Base-by-base conservation (phyloP, 2,888 invertebrate genomes). In the Apoderus coryli region DNA sequence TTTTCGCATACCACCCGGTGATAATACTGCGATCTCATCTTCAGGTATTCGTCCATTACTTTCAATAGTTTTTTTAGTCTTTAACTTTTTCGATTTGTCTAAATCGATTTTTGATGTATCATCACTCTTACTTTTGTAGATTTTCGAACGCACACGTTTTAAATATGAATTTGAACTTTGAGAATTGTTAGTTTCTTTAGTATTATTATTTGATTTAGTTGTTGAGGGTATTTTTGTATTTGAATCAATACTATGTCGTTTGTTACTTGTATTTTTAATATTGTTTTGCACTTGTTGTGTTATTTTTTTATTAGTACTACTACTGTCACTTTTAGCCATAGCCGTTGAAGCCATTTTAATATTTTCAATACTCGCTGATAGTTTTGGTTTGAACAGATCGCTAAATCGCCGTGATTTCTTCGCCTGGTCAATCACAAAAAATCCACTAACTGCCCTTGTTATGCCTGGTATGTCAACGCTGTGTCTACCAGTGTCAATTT, bases 61-160 rank as follows among this genome's bases (percentile, higher is more conserved):
- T 30, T 36, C 39, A 24, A 22, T 31, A 30, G 32, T 33, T 25
- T 34, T 42, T 31, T 40, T 47, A 37, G 41, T 33, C 41, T 47
- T 36, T 29, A 39, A 13, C 38, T 52, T 53, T 30, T 46, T 49
- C 10, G 45, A n/a, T 46, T 31, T 50, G 30, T 47, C 48, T 16
- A 52, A 45, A 29, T 53, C 49, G 10, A 52, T 50, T 47, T 49
- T 54, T 14, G 45, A 38, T 3, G 44, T 14, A 26, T 38, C 42
- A 38, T 53, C 53, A 29, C 41, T 47, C 40, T 55, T 46, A 15
- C 44, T 40, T 37, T 56, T 57, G 42, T 57, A 59, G 31, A 59
- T 59, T 36, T 52, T 56, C 10, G 57, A 57, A 36, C 53, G 54
- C 6, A 59, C 59, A 2, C 58, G 44, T 40, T 57, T 57, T 25